Evolutionary conservation across 1,140 invertebrate genomes (phyloP), one percentile per base, ranked within the genome.

Genomic region (Centruroides vittatus): DNA sequence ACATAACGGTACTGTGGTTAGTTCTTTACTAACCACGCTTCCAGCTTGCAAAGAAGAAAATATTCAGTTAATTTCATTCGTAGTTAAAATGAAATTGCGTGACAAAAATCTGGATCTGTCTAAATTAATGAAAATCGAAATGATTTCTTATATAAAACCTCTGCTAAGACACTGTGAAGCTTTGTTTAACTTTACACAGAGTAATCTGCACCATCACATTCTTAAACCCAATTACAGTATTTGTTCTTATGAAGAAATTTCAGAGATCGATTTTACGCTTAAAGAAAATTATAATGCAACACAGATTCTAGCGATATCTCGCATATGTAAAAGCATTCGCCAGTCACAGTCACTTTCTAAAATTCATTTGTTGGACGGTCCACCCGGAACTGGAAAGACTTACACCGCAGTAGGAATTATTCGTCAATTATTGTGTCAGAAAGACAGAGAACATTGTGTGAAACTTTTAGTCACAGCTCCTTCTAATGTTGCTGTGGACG

Each of bases 401-500:
- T 75, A 77, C 63, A 80, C 85, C 0, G 82, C 88, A 47, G 73
- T 80, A 0, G 83, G 82, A 65, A 73, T 86, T 2, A 74, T 85
- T 0, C 72, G 79, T 0, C 78, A 84, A 67, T 76, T 86, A 47
- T 65, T 73, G 50, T 53, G 67, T 68, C 5, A 8, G 41, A 41
- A 8, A 41, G 41, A 6, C 5, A 8, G 41, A 41, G 62, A 70
- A 67, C 11, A 48, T 60, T 7, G 61, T 63, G 4, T 67, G 67
- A n/a, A 75, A 74, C 57, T 82, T 91, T 75, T 91, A 12, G 75
- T 92, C 12, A 86, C 85, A 69, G 84, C 88, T 23, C 1, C 88
- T 36, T 89, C 87, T 1, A 91, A 92, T 75, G 83, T 83, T 6
- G 88, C 88, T 3, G 79, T 90, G 13, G 88, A 92, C 74, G 84